These are phyloP conservation scores for Mythimna pallens DNA, from an alignment of 2,888 invertebrate species.

Conservation along the genomic window DNA sequence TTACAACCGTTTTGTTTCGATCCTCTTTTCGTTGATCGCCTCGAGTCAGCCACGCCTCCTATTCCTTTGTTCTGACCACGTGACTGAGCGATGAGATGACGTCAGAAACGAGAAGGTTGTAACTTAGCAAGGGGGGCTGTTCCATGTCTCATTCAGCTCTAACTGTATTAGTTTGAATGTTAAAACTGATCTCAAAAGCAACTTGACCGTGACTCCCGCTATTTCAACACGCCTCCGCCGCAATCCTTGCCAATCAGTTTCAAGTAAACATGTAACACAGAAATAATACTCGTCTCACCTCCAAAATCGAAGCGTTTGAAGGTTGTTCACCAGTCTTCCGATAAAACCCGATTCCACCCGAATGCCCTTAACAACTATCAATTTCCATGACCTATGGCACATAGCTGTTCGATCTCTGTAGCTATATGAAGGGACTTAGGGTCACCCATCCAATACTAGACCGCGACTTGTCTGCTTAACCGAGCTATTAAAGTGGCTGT, in stretches of 20 bases:
- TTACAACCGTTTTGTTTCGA: too few relatives aligned
- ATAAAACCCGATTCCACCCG: constrained; percentile 18
- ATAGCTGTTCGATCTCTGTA: not conserved
- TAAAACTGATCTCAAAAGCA: constrained; percentile 10
- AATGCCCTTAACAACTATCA: constrained; percentile 7
- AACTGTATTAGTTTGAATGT: not conserved
- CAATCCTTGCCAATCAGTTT: constrained; percentile 4
- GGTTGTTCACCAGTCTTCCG: constrained; percentile 7
- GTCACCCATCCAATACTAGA: not conserved
- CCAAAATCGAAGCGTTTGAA: constrained; percentile 22
- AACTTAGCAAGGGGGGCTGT: too few relatives aligned
- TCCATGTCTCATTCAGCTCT: not conserved
- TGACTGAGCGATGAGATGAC: too few relatives aligned
- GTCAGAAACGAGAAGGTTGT: too few relatives aligned
- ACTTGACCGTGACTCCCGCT: constrained; percentile 6
- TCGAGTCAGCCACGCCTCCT: too few relatives aligned
- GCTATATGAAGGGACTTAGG: too few relatives aligned
- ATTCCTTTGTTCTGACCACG: too few relatives aligned
- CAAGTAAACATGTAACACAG: not conserved
- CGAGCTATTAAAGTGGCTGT: not conserved
- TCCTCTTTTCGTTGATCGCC: too few relatives aligned
- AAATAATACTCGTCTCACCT: constrained; percentile 16
- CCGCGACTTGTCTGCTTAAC: constrained; percentile 11
- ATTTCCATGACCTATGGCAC: constrained; percentile 31
- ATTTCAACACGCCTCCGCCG: not conserved